Evolutionary conservation across 2,113 vertebrate species (phyloP).

Genomic region (Takifugu bimaculatus): DNA sequence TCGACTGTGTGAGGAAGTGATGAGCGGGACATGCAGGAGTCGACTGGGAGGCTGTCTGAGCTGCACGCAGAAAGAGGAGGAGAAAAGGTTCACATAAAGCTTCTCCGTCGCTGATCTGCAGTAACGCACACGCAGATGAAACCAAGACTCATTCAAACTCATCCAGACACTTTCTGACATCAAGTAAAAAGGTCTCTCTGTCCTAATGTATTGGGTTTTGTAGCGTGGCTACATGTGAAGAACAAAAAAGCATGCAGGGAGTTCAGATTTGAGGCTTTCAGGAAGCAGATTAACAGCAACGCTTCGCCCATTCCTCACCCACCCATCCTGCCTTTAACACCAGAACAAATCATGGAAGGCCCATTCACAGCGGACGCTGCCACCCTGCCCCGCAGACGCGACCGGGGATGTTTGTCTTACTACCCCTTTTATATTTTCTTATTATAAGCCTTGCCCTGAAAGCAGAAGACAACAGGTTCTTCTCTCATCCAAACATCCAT

Average conservation of each 20-base stretch:
- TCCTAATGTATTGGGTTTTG: too few species aligned
- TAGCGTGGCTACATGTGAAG: too few species aligned
- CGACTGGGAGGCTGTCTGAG: constrained; percentile 24
- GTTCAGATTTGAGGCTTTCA: constrained; percentile 1
- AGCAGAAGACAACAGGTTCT: constrained; percentile 17
- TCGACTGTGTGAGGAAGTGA: constrained; percentile 39
- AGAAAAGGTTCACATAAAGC: constrained; percentile 43
- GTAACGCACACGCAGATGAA: constrained; percentile 46
- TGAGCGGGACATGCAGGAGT: constrained; percentile 28
- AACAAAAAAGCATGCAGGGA: neutral
- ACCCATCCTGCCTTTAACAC: constrained; percentile 26
- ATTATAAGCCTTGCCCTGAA: neutral
- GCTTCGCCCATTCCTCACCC: constrained; percentile 5
- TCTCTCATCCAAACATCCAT: neutral
- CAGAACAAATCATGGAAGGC: constrained; percentile 62
- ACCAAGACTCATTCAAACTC: constrained; percentile 26
- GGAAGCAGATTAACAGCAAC: constrained; percentile 27
- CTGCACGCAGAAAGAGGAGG: constrained; percentile 44
- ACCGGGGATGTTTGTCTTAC: constrained; percentile 7
- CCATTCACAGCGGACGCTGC: constrained; percentile 23
- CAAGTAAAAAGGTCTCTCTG: too few species aligned
- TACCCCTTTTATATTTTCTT: constrained; percentile 34
- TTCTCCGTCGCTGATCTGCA: constrained; percentile 43
- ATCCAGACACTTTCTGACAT: neutral
- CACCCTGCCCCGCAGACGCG: constrained; percentile 16